These are phyloP conservation scores for Yoshiicerus persimilis DNA, from an alignment of 1,140 invertebrate genomes.

Conservation along the genomic window DNA sequence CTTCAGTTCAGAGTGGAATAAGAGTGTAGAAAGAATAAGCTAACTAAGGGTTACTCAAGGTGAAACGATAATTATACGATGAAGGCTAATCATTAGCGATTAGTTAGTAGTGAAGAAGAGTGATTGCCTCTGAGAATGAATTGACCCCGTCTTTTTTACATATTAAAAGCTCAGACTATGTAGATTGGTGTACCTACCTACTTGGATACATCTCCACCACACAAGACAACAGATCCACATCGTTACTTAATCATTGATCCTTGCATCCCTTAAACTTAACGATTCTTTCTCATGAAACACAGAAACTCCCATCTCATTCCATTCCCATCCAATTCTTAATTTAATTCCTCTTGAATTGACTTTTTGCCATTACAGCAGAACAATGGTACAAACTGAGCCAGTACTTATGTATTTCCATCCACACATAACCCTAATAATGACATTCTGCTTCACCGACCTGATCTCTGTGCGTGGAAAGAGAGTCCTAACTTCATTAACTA, in stretches of 20 bases:
- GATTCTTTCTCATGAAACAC: not conserved
- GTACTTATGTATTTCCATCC: too few species aligned
- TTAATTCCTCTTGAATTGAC: not conserved
- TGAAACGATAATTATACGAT: slow-evolving; percentile 23
- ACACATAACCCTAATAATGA: not conserved
- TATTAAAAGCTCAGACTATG: not conserved
- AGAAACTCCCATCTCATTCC: too few species aligned
- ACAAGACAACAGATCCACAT: not conserved
- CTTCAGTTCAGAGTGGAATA: not conserved
- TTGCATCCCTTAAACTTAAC: not conserved
- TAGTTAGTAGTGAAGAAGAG: slow-evolving; percentile 24
- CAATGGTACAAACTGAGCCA: too few species aligned
- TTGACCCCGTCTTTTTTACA: slow-evolving; percentile 6
- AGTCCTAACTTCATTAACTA: not conserved
- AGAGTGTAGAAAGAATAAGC: too few species aligned
- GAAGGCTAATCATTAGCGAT: slow-evolving; percentile 38
- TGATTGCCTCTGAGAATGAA: slow-evolving; percentile 32
- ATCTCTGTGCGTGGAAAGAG: not conserved
- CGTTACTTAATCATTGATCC: not conserved
- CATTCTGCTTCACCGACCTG: not conserved
- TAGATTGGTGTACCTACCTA: not conserved
- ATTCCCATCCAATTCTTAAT: not conserved
- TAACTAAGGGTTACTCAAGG: slow-evolving; percentile 14
- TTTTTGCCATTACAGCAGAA: not conserved
- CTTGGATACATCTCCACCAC: too few species aligned